Evolutionary conservation across 1,140 invertebrate species (phyloP).

Genomic region (Ectropis grisescens): DNA sequence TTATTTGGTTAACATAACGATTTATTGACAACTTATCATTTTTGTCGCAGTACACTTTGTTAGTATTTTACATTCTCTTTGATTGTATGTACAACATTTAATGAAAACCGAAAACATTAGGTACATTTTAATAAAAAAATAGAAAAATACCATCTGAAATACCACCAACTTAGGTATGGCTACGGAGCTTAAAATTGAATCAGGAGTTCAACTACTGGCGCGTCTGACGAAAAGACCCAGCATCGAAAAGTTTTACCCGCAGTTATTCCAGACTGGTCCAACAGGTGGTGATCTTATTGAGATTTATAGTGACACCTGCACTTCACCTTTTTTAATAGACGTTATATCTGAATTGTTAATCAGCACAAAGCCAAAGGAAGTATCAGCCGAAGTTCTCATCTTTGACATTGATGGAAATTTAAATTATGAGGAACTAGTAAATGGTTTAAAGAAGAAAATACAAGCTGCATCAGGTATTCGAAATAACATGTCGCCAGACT

Average conservation of each 20-base stretch:
- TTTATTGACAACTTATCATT: no score
- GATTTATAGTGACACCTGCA: constrained; percentile 68
- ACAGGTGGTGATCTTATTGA: constrained; percentile 69
- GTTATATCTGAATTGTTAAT: constrained; percentile 71
- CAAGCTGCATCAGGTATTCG: no score
- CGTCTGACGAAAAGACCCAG: constrained; percentile 53
- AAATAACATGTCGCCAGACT: no score
- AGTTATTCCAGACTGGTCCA: constrained; percentile 60
- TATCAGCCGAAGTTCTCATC: constrained; percentile 62
- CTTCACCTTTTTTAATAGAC: constrained; percentile 69
- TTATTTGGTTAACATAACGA: no score
- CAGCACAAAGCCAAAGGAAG: constrained; percentile 50
- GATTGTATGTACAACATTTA: no score
- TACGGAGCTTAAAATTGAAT: constrained; percentile 59
- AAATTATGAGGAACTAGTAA: constrained; percentile 33
- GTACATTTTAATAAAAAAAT: no score
- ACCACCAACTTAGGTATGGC: no score
- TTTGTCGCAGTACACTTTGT: no score
- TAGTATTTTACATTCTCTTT: no score
- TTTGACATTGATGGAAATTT: constrained; percentile 76
- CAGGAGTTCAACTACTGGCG: constrained; percentile 67
- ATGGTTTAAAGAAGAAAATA: constrained; percentile 16
- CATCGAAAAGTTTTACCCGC: constrained; percentile 54
- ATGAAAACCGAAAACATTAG: no score
- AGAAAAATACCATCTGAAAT: no score